Percentiles rank a stretch among this genome's conserved stretches.
These are phyloP conservation scores for Penaeus chinensis DNA, from an alignment of 1,140 invertebrate species.

Conservation along the genomic window DNA sequence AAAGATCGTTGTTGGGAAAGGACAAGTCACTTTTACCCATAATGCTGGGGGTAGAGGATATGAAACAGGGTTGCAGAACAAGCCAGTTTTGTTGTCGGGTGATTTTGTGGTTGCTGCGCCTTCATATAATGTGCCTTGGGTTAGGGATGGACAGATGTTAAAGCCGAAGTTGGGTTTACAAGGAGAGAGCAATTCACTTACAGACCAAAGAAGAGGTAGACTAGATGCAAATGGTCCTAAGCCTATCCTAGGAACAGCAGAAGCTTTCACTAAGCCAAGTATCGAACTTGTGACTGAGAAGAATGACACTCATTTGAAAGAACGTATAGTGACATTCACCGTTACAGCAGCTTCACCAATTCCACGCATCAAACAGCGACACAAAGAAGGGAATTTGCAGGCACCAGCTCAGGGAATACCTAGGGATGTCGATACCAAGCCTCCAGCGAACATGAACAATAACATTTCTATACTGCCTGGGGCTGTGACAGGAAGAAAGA, in stretches of 20 bases:
- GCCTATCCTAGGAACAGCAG: background rate
- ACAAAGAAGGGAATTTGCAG: too few relatives aligned
- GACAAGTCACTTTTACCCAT: slow-evolving; percentile 48
- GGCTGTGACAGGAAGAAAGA: background rate
- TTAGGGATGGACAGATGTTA: too few relatives aligned
- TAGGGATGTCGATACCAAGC: too few relatives aligned
- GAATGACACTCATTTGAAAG: background rate
- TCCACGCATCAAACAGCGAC: background rate
- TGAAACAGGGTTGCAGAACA: background rate
- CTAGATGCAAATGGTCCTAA: too few relatives aligned
- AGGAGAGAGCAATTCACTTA: too few relatives aligned
- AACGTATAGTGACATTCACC: slow-evolving; percentile 33
- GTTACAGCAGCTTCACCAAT: slow-evolving; percentile 21
- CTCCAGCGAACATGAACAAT: too few relatives aligned
- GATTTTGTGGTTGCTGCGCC: too few relatives aligned
- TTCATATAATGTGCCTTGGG: too few relatives aligned
- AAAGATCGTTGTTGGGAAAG: slow-evolving; percentile 37
- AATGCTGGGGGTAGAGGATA: background rate
- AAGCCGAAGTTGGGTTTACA: background rate
- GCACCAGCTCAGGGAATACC: too few relatives aligned
- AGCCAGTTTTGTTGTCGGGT: too few relatives aligned
- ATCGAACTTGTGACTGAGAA: slow-evolving; percentile 22
- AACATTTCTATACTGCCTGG: too few relatives aligned
- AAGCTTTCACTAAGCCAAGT: background rate
- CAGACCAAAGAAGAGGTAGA: too few relatives aligned